Conservation (phyloP, 1,140 invertebrate species). For the Halyomorpha halys region DNA sequence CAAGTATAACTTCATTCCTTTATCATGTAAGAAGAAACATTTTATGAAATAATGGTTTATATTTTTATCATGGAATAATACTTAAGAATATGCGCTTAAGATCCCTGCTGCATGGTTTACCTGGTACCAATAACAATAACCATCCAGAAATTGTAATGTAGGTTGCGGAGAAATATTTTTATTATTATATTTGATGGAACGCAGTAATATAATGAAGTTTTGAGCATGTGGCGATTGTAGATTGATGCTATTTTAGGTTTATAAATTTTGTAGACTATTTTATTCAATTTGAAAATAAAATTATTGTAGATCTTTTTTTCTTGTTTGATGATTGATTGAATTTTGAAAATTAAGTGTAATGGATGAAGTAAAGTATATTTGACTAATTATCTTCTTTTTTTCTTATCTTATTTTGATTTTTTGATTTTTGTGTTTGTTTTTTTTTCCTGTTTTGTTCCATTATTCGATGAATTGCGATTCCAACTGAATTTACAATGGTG, state of each 20-base stretch:
- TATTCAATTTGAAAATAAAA: not conserved
- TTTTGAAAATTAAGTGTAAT: not conserved
- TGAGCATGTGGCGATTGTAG: slow-evolving; percentile 13
- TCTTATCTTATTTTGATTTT: slow-evolving; percentile 15
- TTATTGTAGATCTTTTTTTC: not conserved
- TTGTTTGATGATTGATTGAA: no score
- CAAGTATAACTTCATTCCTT: no score
- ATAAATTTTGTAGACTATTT: not conserved
- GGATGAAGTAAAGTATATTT: slow-evolving; percentile 5
- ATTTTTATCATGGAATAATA: slow-evolving; percentile 6
- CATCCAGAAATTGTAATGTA: slow-evolving; percentile 16
- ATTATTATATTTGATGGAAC: not conserved
- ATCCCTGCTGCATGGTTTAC: slow-evolving; percentile 18
- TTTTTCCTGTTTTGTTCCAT: slow-evolving; percentile 35
- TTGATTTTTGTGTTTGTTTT: slow-evolving; percentile 22
- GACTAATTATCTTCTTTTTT: slow-evolving; percentile 11
- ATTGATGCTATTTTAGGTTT: slow-evolving; percentile 1
- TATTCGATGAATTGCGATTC: slow-evolving; percentile 37
- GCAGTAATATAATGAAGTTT: not conserved
- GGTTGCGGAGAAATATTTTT: slow-evolving; percentile 4
- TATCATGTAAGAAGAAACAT: no score
- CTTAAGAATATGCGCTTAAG: slow-evolving; percentile 26
- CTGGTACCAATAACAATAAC: slow-evolving; percentile 6
- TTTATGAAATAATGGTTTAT: no score
- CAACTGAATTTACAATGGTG: slow-evolving; percentile 31